Evolutionary conservation across 1,140 invertebrate genomes (phyloP), one percentile per base, ranked within the genome.

Genomic region (Dreissena rostriformis): DNA sequence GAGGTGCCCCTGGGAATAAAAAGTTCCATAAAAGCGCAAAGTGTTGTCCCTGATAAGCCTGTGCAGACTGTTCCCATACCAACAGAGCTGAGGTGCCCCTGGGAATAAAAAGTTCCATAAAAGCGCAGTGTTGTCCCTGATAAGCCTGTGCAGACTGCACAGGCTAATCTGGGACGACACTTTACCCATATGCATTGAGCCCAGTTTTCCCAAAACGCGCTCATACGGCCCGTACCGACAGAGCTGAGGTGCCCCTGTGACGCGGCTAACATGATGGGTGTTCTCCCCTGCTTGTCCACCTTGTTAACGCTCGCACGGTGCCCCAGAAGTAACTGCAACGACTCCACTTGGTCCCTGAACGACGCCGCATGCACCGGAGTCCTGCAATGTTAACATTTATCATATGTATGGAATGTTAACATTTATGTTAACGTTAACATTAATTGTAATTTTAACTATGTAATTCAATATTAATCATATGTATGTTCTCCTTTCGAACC

Each of bases 321-420:
- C 17, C 93, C 93, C 7, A 96, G 89, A 57, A 96, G 93, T 17
- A 95, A 86, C 82, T 94, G 94, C 49, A 95, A 93, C 82, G 95
- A 95, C 73, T 95, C 95, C 11, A 93, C 90, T 57, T 95, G 95
- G 22, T 95, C 95, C 82, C 95, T 93, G 80, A 94, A 94, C 14
- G 95, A 94, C 57, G 95, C 95, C 4, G 95, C 93, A 90, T 96
- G 95, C 17, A 96, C 88, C 17, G 95, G 95, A 1, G 95, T 94
- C 67, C 95, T 91, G 68, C 28, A 77, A 74, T 53, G 28, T 53
- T 22, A 53, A 53, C n/a, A n/a, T n/a, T n/a, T n/a, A n/a, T n/a
- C n/a, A n/a, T n/a, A n/a, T n/a, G n/a, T n/a, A n/a, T n/a, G n/a
- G n/a, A n/a, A n/a, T n/a, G n/a, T n/a, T n/a, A n/a, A n/a, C n/a